Evolutionary conservation across 2,113 vertebrate genomes (phyloP).

Genomic region (Aramus guarauna): DNA sequence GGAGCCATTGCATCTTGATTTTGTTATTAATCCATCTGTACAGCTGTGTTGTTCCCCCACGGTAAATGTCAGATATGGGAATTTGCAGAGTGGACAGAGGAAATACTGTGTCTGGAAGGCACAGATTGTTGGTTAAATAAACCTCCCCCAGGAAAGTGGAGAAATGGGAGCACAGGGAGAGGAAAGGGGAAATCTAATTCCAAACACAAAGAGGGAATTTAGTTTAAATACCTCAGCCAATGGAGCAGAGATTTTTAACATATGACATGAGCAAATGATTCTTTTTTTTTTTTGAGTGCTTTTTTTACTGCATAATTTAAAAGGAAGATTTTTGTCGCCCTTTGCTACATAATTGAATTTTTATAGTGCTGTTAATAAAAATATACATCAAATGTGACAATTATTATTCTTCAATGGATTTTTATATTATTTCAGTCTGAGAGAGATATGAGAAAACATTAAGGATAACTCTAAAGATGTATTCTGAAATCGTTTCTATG

Average conservation of each 20-base stretch:
- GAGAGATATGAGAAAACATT: slow-evolving; percentile 13
- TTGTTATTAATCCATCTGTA: slow-evolving; percentile 5
- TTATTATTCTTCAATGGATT: slow-evolving; percentile 45
- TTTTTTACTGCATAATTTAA: slow-evolving; percentile 62
- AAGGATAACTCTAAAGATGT: background rate
- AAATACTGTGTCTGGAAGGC: background rate
- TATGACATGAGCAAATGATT: background rate
- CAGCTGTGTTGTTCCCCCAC: background rate
- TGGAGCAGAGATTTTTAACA: background rate
- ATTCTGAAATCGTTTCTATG: background rate
- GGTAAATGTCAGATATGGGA: background rate
- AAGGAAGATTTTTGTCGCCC: slow-evolving; percentile 16
- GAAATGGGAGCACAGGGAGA: background rate
- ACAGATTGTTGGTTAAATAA: slow-evolving; percentile 21
- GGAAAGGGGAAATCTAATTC: background rate
- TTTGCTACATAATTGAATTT: slow-evolving; percentile 62
- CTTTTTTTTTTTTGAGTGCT: background rate
- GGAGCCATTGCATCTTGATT: background rate
- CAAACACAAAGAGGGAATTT: background rate
- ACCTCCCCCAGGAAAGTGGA: background rate
- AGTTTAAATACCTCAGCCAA: background rate
- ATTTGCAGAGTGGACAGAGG: slow-evolving; percentile 3
- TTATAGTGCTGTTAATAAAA: slow-evolving; percentile 57
- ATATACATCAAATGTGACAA: slow-evolving; percentile 38
- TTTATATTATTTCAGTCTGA: slow-evolving; percentile 43